Percentiles rank a stretch among this genome's conserved stretches.
Conservation (phyloP, 1,140 invertebrate genomes). For the Pseudachorutes palmiensis region DNA sequence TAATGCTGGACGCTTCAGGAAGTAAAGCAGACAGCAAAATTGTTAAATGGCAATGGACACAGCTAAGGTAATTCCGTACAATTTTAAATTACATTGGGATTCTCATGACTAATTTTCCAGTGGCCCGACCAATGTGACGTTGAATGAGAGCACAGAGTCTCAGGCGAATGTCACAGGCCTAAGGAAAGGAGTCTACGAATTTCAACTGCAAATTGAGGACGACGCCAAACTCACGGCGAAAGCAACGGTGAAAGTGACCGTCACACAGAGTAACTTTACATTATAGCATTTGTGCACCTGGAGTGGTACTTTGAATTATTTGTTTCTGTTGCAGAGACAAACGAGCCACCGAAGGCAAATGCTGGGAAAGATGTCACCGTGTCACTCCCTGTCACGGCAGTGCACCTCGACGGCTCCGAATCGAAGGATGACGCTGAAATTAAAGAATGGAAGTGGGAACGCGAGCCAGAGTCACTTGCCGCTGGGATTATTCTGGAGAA, state of each 20-base stretch:
- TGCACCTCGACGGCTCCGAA: slow-evolving; percentile 73
- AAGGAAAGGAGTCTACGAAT: slow-evolving; percentile 73
- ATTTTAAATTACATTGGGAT: too few species aligned
- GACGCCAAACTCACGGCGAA: slow-evolving; percentile 68
- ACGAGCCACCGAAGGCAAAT: slow-evolving; percentile 76
- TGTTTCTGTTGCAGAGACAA: slow-evolving; percentile 59
- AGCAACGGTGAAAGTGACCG: slow-evolving; percentile 62
- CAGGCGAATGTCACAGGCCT: slow-evolving; percentile 62
- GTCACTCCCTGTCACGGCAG: slow-evolving; percentile 58
- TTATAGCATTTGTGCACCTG: too few species aligned
- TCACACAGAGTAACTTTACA: slow-evolving; percentile 74
- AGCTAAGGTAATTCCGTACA: slow-evolving; percentile 61
- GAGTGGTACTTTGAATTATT: slow-evolving; percentile 23
- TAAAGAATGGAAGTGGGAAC: slow-evolving; percentile 72
- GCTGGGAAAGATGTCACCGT: slow-evolving; percentile 75
- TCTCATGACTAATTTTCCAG: slow-evolving; percentile 41
- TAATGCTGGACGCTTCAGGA: slow-evolving; percentile 64
- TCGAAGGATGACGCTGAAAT: slow-evolving; percentile 83
- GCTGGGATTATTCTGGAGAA: slow-evolving; percentile 68
- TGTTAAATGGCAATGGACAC: slow-evolving; percentile 70
- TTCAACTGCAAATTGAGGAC: slow-evolving; percentile 75
- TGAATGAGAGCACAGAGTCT: slow-evolving; percentile 43
- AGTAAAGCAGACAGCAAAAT: slow-evolving; percentile 72
- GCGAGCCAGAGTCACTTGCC: slow-evolving; percentile 70
- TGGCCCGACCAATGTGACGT: slow-evolving; percentile 51